Conservation (phyloP, 2,797 vertebrate species). For the Pangasius sanitwongsei region DNA sequence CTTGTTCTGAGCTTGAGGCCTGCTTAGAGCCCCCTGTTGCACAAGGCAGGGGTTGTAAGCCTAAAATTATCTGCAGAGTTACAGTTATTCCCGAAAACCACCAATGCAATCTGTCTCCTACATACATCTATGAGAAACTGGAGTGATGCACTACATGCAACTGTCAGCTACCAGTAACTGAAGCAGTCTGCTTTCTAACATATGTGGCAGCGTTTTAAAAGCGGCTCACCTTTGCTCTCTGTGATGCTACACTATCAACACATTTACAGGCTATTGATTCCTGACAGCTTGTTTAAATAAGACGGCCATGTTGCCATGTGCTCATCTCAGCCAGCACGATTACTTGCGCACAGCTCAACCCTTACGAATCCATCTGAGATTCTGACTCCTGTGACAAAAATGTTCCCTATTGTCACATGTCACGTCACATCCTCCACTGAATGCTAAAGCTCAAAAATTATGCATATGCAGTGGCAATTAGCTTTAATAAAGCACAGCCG, state of each 20-base stretch:
- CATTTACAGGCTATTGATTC: conserved; percentile 63
- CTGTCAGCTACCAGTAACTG: not conserved
- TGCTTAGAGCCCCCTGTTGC: conserved; percentile 9
- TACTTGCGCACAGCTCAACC: conserved; percentile 47
- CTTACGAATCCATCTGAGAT: conserved; percentile 20
- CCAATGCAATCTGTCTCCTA: not conserved
- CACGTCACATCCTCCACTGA: conserved; percentile 6
- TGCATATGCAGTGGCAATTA: not conserved
- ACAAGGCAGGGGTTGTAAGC: not conserved
- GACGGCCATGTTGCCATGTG: not conserved
- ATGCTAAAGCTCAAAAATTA: not conserved
- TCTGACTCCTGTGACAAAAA: conserved; percentile 31
- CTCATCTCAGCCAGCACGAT: conserved; percentile 58
- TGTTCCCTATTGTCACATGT: not conserved
- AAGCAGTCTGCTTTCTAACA: not conserved
- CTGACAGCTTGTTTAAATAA: conserved; percentile 57
- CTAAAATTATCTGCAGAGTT: not conserved
- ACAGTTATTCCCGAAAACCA: not conserved
- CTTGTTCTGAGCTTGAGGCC: conserved; percentile 14
- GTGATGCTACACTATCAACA: conserved; percentile 30
- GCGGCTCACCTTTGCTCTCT: conserved; percentile 33
- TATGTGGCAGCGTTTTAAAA: conserved; percentile 44
- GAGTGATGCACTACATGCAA: not conserved
- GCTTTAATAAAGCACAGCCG: not conserved
- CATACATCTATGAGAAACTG: not conserved